These are phyloP conservation scores for Xenentodon cancila DNA, from an alignment of 2,797 vertebrate genomes.

Conservation along the genomic window DNA sequence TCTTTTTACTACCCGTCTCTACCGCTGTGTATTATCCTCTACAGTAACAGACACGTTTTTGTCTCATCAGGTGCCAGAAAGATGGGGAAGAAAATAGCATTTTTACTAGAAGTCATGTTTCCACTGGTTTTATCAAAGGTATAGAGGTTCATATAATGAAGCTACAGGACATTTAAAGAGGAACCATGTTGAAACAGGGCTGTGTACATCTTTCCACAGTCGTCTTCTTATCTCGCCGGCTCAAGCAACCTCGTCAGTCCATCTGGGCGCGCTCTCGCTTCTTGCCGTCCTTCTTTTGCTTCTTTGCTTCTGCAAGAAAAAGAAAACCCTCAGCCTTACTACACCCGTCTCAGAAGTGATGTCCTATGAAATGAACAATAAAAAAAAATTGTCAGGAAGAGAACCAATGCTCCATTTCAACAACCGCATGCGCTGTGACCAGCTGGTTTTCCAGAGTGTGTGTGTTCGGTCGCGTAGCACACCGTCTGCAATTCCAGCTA, in stretches of 20 bases:
- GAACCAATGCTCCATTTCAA: slow-evolving; percentile 22
- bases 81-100: slow-evolving; percentile 35
- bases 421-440: slow-evolving; percentile 24
- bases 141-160: slow-evolving; percentile 61
- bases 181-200: slow-evolving; percentile 54
- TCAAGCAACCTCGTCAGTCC: slow-evolving; percentile 67
- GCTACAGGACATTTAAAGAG: slow-evolving; percentile 70
- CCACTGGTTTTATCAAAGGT: slow-evolving; percentile 50
- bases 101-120: slow-evolving; percentile 58
- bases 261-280: slow-evolving; percentile 81
- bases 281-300: slow-evolving; percentile 84
- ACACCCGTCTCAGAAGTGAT: slow-evolving; percentile 2
- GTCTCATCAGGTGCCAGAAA: slow-evolving; percentile 55
- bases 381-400: slow-evolving; percentile 24
- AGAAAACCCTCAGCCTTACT: background rate
- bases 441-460: slow-evolving; percentile 6
- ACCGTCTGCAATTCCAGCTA: background rate
- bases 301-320: slow-evolving; percentile 77
- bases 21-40: slow-evolving; percentile 57
- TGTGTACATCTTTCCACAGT: slow-evolving; percentile 28
- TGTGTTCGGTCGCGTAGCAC: slow-evolving; percentile 16
- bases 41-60: slow-evolving; percentile 51
- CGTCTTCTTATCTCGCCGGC: slow-evolving; percentile 19
- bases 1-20: slow-evolving; percentile 56
- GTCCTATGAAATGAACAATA: slow-evolving; percentile 27